Percentiles rank a stretch among this genome's conserved stretches.
Conservation (phyloP, 2,797 vertebrate species). For the Rhinoraja longicauda region DNA sequence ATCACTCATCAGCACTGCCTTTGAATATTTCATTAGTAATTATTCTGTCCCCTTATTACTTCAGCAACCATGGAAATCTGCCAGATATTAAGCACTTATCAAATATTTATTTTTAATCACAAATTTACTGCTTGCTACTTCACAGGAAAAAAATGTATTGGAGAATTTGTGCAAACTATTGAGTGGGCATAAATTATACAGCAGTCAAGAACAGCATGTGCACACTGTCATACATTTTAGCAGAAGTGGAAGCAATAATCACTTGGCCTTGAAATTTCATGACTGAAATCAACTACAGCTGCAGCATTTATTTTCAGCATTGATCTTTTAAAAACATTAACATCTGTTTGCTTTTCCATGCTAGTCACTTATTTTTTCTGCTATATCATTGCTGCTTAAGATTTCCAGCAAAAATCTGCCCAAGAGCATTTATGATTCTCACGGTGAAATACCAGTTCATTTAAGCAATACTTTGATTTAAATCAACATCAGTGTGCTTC, state of each 20-base stretch:
- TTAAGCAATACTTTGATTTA: neutral
- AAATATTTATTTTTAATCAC: neutral
- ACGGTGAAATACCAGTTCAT: neutral
- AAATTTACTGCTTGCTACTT: neutral
- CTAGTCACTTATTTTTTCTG: neutral
- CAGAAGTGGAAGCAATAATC: neutral
- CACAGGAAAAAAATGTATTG: neutral
- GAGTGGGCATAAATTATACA: constrained; percentile 30
- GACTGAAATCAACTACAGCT: constrained; percentile 25
- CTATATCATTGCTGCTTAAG: neutral
- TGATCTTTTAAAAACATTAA: neutral
- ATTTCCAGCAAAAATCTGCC: neutral
- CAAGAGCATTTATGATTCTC: neutral
- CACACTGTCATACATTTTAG: neutral
- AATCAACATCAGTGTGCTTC: neutral
- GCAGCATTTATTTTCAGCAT: neutral
- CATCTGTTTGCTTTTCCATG: neutral
- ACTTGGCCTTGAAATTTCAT: neutral
- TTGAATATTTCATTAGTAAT: neutral
- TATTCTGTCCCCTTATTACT: neutral
- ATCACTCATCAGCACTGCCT: neutral
- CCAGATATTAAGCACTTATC: neutral
- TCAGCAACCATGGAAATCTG: neutral
- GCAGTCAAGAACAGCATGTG: neutral
- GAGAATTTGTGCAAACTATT: neutral